Base-by-base conservation (phyloP, 2,888 invertebrate species). In the Spilarctia lutea region DNA sequence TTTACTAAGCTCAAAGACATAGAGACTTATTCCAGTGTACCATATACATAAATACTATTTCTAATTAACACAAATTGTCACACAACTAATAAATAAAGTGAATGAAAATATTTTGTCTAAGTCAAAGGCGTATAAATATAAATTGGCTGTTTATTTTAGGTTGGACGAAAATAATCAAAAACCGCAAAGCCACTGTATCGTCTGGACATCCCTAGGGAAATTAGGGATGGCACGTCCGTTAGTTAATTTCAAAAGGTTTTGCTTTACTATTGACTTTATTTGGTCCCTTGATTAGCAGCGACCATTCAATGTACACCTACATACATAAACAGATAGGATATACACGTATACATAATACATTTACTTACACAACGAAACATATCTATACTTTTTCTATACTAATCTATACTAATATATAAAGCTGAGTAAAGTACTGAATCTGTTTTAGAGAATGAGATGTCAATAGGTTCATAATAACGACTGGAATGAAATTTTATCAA, bases 181-280 rank as follows among this genome's bases (percentile, higher is more conserved):
- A 63, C 63, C 60, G 11, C 60, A 60, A 60, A 27, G 27, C 27
- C 4, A 16, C 13, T 30, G 60, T 60, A 6, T 60, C n/a, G 56
- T 60, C 13, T n/a, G 60, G 27, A 63, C 63, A 27, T 63, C 63
- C 63, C 63, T 63, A 63, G 24, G 35, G 39, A 3, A 33, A n/a
- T 35, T n/a, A 48, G 48, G 27, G 20, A 13, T 33, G 27, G 13
- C 33, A 70, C 20, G 39, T 48, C 24, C 56, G 63, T 63, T 63
- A 27, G 18, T 63, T 63, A 27, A 63, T 63, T 63, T 63, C 63
- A 63, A 63, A 63, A 63, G 63, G 63, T 63, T 63, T 63, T 18
- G 63, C 30, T 63, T 63, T 30, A 63, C 18, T 63, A 27, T 63
- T 63, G 63, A 63, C 16, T 16, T 30, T 30, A 63, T 30, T 63